These are phyloP conservation scores for Drosophila subsilvestris DNA, from an alignment of 2,888 invertebrate species.

Conservation along the genomic window DNA sequence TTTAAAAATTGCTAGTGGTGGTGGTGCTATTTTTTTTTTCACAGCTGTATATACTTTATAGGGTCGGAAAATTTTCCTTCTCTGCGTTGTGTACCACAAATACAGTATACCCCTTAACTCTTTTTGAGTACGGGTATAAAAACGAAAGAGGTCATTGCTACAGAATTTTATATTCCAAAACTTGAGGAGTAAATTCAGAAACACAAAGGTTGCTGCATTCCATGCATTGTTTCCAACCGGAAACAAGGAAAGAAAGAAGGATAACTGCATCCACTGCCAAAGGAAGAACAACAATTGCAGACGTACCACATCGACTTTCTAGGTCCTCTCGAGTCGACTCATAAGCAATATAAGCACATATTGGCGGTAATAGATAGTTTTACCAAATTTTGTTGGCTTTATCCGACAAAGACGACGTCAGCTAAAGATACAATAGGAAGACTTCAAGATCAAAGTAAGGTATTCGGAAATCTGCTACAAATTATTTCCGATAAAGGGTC, in stretches of 20 bases:
- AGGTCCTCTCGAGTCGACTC: background rate
- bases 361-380: conserved; percentile 18
- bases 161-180: too few relatives aligned
- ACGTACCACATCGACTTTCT: conserved; percentile 6
- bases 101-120: too few relatives aligned
- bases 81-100: too few relatives aligned
- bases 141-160: too few relatives aligned
- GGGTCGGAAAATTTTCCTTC: too few relatives aligned
- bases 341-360: conserved; percentile 6
- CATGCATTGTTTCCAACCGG: conserved; percentile 4
- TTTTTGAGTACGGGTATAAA: too few relatives aligned
- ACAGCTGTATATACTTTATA: too few relatives aligned
- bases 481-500: conserved; percentile 9
- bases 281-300: background rate
- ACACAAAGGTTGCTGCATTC: conserved; percentile 3
- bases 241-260: background rate
- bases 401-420: conserved; percentile 24
- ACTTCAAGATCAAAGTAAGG: background rate
- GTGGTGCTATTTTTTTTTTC: too few relatives aligned
- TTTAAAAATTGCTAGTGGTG: too few relatives aligned
- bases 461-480: too few relatives aligned
- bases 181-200: background rate
- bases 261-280: background rate
- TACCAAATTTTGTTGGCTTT: conserved; percentile 18
- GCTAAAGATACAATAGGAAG: conserved; percentile 3